Percentiles rank a stretch among this genome's conserved stretches.
phyloP scores from a whole-genome alignment of 2,113 vertebrate genomes.

The Lipotes vexillifer region DNA sequence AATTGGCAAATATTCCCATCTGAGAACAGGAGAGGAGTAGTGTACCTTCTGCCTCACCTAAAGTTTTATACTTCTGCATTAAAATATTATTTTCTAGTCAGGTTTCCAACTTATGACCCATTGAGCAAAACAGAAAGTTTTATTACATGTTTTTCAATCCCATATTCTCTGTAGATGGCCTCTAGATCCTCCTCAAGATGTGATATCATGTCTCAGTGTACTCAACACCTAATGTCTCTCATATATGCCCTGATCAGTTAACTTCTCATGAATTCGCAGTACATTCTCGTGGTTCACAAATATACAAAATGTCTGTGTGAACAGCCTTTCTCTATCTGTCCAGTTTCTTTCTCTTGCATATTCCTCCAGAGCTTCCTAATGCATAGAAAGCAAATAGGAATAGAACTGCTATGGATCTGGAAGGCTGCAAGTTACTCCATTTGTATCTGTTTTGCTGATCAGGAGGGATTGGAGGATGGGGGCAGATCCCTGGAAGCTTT shows the following conservation, averaged over 20 bases:
- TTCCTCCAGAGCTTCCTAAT: not conserved
- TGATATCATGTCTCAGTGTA: not conserved
- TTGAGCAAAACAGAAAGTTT: not conserved
- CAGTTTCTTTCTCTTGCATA: not conserved
- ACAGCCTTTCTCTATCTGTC: not conserved
- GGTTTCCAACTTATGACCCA: not conserved
- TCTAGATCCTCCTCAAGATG: not conserved
- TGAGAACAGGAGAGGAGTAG: not conserved
- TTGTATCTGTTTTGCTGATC: constrained; percentile 1
- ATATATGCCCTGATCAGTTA: not conserved
- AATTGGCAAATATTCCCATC: not conserved
- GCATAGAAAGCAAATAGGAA: not conserved
- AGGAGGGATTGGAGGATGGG: not conserved
- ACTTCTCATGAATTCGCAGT: not conserved
- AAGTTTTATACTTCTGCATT: not conserved
- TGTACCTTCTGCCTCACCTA: not conserved
- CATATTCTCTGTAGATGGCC: not conserved
- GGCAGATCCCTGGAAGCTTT: not conserved
- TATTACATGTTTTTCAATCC: not conserved
- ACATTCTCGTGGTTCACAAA: not conserved
- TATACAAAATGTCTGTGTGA: not conserved
- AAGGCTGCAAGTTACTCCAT: not conserved
- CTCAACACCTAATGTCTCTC: not conserved
- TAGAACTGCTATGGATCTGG: not conserved
- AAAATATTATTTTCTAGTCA: not conserved